These are phyloP conservation scores for Drosophila neotestacea DNA, from an alignment of 2,888 invertebrate genomes.

Conservation along the genomic window DNA sequence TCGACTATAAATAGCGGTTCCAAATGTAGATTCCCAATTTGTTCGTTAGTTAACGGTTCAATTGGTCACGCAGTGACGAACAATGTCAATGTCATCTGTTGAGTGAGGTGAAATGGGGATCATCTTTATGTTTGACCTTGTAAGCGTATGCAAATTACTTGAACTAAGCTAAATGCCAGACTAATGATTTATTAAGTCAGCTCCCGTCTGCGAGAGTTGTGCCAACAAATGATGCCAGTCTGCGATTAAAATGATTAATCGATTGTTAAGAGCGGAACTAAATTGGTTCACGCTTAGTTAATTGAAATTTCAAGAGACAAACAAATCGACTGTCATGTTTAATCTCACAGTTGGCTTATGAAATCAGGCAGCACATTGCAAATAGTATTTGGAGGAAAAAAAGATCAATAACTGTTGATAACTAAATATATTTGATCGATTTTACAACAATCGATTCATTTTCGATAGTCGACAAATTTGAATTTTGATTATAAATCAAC, in stretches of 20 bases:
- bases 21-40: slow-evolving; percentile 11
- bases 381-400: neutral
- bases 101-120: slow-evolving; percentile 23
- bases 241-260: slow-evolving; percentile 45
- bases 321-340: slow-evolving; percentile 23
- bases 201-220: slow-evolving; percentile 11
- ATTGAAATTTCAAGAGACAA: slow-evolving; percentile 14
- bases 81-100: slow-evolving; percentile 45
- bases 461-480: neutral
- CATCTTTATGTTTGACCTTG: slow-evolving; percentile 28
- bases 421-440: neutral
- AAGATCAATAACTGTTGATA: neutral
- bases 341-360: slow-evolving; percentile 6
- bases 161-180: slow-evolving; percentile 7
- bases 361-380: neutral
- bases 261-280: slow-evolving; percentile 32
- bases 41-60: slow-evolving; percentile 18
- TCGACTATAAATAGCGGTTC: slow-evolving; percentile 13
- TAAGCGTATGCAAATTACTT: slow-evolving; percentile 9
- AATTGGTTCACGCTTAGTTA: slow-evolving; percentile 33
- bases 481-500: too few species aligned
- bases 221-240: slow-evolving; percentile 7
- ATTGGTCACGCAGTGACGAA: slow-evolving; percentile 38
- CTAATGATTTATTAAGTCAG: slow-evolving; percentile 36
- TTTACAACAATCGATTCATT: neutral